These are phyloP conservation scores for Blastomussa wellsi DNA, from an alignment of 92 coral and sea anemone species.

Conservation along the genomic window DNA sequence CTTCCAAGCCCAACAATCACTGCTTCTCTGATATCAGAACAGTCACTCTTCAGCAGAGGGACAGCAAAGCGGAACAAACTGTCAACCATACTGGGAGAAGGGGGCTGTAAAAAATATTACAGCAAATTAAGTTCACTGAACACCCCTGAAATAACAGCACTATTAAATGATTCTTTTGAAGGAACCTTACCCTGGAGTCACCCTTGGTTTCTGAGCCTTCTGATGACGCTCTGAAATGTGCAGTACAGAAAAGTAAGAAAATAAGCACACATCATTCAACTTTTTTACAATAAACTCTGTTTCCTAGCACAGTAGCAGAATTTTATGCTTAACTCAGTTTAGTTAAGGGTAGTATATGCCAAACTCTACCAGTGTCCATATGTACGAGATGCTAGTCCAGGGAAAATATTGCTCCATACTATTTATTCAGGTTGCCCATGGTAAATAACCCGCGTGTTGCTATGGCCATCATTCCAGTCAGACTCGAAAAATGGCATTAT, in stretches of 20 bases:
- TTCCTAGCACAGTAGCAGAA: not conserved
- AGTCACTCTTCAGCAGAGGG: conserved; percentile 85
- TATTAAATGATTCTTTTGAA: not conserved
- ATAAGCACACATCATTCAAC: not conserved
- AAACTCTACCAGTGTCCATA: too few relatives aligned
- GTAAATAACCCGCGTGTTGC: too few relatives aligned
- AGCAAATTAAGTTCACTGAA: not conserved
- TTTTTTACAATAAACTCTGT: not conserved
- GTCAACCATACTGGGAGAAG: conserved; percentile 96
- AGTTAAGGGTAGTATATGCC: too few relatives aligned
- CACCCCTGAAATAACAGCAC: too few relatives aligned
- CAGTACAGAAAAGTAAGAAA: not conserved
- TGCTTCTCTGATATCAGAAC: conserved; percentile 86
- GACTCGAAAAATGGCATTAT: too few relatives aligned
- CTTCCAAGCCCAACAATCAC: conserved; percentile 90
- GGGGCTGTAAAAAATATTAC: conserved; percentile 57
- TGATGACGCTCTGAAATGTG: conserved; percentile 57
- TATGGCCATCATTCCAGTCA: too few relatives aligned
- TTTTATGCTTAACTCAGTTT: too few relatives aligned
- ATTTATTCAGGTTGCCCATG: too few relatives aligned
- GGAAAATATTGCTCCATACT: too few relatives aligned
- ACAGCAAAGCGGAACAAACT: conserved; percentile 95
- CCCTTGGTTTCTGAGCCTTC: conserved; percentile 84
- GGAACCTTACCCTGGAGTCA: conserved; percentile 76
- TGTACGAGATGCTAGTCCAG: too few relatives aligned